phyloP scores from a whole-genome alignment of 2,888 invertebrate species.

The Xylota segnis region DNA sequence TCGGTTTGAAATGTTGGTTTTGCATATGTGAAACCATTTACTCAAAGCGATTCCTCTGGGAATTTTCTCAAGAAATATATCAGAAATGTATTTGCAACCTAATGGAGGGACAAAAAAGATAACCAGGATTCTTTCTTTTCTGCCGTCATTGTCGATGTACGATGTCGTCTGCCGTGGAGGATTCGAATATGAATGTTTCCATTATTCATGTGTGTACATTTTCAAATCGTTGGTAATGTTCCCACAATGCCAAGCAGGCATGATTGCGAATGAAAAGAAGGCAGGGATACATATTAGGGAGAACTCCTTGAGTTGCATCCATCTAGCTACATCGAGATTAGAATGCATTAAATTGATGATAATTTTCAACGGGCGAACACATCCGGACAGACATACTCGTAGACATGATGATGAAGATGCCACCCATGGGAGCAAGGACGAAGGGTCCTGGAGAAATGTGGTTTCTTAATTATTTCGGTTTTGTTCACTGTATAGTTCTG shows the following conservation, averaged over 20 bases:
- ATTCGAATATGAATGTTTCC: conserved; percentile 63
- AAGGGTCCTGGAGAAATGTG: conserved; percentile 38
- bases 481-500: conserved; percentile 19
- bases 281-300: conserved; percentile 33
- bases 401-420: conserved; percentile 33
- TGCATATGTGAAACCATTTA: conserved; percentile 73
- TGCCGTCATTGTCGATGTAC: neutral
- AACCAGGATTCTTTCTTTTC: conserved; percentile 43
- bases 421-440: neutral
- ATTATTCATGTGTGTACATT: conserved; percentile 73
- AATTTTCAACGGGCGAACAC: conserved; percentile 38
- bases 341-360: conserved; percentile 69
- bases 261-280: neutral
- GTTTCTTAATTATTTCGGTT: conserved; percentile 58
- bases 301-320: conserved; percentile 34
- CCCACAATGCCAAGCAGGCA: conserved; percentile 46
- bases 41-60: conserved; percentile 59
- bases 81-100: conserved; percentile 64
- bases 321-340: conserved; percentile 55
- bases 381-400: conserved; percentile 23
- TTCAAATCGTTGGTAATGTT: conserved; percentile 59
- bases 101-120: conserved; percentile 72
- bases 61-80: conserved; percentile 61
- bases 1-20: conserved; percentile 69
- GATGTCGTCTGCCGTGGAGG: neutral